Evolutionary conservation across 2,797 vertebrate species (phyloP), one percentile per base, ranked within the genome.

Genomic region (Diplodus sargus): DNA sequence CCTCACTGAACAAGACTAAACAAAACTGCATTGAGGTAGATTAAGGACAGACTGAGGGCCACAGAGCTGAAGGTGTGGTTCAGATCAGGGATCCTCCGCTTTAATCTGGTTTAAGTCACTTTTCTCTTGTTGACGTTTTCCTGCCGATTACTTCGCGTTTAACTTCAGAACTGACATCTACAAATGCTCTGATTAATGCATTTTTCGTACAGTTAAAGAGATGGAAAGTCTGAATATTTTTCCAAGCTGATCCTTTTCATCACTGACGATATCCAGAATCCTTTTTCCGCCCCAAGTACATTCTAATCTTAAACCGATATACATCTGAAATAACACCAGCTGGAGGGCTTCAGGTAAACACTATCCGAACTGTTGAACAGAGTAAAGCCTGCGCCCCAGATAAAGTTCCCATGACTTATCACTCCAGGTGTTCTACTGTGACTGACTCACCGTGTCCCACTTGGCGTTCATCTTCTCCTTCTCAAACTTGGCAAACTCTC

Each of bases 381-480:
- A 15, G 16, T 9, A 6, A 54, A 59, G 6, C 7, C 25, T 28
- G 48, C 10, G 1, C 28, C 14, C 13, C 17, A 16, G 7, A 13
- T 54, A 18, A 56, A 18, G 28, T 28, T 58, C 56, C 49, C 12
- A 28, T 20, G n/a, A 23, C 13, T 16, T 25, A 12, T 48, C 11
- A 4, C 13, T 62, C 11, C 47, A 17, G 23, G 0, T 39, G 42
- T 47, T 18, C 4, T 2, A n/a, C 4, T 34, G 39, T 13, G 53
- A 58, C 49, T 1, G 6, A 70, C 97, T 96, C 91, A 99, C 98
- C 92, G 98, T 95, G 94, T 99, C 98, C 98, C 98, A 99, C 88
- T 98, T 99, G 81, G 98, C 98, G 69, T 99, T 99, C 98, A 99
- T 97, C 90, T 99, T 99, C 90, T 99, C 98, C 89, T 99, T 99